These are phyloP conservation scores for Nycticorax nycticorax DNA, from an alignment of 2,113 vertebrate genomes.

Conservation along the genomic window DNA sequence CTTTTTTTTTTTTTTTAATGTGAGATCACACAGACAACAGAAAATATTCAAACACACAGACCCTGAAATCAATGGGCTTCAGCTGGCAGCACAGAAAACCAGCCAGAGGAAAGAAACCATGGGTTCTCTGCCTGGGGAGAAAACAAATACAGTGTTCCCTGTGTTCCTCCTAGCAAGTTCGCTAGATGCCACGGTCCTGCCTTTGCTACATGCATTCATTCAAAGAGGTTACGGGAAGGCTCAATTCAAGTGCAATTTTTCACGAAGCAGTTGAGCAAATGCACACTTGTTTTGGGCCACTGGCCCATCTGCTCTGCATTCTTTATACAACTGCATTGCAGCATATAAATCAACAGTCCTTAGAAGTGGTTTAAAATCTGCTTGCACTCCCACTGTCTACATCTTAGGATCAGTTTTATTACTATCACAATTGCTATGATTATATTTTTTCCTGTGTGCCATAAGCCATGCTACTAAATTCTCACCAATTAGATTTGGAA, in stretches of 20 bases:
- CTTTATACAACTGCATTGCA: not conserved
- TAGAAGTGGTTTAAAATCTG: not conserved
- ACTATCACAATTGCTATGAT: not conserved
- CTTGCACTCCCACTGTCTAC: not conserved
- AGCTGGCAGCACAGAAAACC: not conserved
- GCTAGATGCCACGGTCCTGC: not conserved
- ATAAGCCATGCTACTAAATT: constrained; percentile 28
- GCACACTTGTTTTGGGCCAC: not conserved
- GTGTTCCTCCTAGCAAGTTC: not conserved
- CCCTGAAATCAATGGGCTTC: not conserved
- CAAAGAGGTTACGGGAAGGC: not conserved
- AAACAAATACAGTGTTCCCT: not conserved
- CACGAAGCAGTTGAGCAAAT: not conserved
- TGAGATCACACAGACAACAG: not conserved
- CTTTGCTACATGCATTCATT: not conserved
- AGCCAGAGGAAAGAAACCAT: not conserved
- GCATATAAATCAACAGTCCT: not conserved
- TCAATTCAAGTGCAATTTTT: not conserved
- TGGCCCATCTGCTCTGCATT: not conserved
- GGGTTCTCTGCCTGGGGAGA: not conserved
- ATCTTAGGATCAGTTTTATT: not conserved
- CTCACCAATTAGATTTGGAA: constrained; percentile 48
- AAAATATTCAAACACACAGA: not conserved
- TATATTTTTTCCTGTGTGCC: not conserved
- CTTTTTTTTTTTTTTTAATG: not conserved